Conservation (phyloP, 2,113 vertebrate genomes). For the Turdus rufiventris region DNA sequence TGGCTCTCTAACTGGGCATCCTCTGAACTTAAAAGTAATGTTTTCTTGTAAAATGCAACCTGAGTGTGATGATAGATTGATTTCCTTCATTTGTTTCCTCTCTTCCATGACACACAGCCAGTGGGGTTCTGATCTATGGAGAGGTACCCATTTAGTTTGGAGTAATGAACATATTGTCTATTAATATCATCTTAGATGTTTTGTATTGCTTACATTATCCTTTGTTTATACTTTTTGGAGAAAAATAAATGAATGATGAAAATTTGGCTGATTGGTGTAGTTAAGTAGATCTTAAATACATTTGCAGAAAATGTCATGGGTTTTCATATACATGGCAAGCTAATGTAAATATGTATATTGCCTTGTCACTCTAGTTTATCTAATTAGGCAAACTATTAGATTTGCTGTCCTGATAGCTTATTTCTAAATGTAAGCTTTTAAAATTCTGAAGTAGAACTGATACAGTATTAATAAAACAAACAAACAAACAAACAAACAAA, state of each 20-base stretch:
- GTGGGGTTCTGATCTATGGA: background rate
- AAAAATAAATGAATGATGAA: background rate
- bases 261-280: background rate
- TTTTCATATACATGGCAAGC: background rate
- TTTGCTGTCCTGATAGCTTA: background rate
- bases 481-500: background rate
- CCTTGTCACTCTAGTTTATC: background rate
- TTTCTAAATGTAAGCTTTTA: background rate
- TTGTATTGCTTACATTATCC: fast-evolving
- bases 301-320: background rate
- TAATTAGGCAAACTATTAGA: background rate
- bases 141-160: background rate
- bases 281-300: background rate
- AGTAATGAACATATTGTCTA: background rate
- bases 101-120: background rate
- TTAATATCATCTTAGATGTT: background rate
- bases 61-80: background rate
- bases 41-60: background rate
- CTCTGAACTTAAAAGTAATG: background rate
- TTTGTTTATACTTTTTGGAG: background rate
- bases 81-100: background rate
- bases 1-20: background rate
- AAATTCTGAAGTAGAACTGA: background rate
- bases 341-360: background rate
- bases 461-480: background rate